Conservation (phyloP, 37 sponge, comb jelly and placozoan genomes). For the Ephydatia muelleri region DNA sequence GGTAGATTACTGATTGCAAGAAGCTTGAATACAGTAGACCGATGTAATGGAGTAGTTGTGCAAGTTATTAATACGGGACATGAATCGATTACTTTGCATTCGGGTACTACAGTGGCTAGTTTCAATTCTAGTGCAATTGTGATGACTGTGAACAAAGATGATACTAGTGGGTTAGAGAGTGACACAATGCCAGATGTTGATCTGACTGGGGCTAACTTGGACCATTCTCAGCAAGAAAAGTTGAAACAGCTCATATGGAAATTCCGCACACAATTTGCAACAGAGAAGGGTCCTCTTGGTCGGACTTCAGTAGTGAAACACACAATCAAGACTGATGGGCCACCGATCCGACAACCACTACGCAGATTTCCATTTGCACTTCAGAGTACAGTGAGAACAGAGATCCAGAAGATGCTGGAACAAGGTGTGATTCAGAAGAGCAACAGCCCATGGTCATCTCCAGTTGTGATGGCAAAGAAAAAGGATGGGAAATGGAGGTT, state of each 20-base stretch:
- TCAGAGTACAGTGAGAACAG: not conserved
- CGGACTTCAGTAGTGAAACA: slow-evolving; percentile 12
- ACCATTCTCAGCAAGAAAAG: not conserved
- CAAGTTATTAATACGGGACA: slow-evolving; percentile 5
- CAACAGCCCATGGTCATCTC: slow-evolving; percentile 14
- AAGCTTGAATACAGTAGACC: not conserved
- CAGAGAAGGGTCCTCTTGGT: slow-evolving; percentile 13
- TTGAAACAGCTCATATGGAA: not conserved
- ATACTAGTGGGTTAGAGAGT: not conserved
- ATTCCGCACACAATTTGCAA: not conserved
- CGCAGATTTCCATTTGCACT: slow-evolving; percentile 7
- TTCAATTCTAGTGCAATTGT: not conserved
- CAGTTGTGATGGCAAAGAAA: slow-evolving; percentile 21
- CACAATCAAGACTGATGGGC: not conserved
- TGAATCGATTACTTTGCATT: not conserved
- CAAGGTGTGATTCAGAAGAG: not conserved
- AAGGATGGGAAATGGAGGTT: slow-evolving; percentile 27
- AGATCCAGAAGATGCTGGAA: slow-evolving; percentile 11
- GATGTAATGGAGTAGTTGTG: not conserved
- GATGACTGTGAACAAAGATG: not conserved
- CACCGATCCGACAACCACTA: slow-evolving; percentile 27
- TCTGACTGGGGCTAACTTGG: slow-evolving; percentile 7
- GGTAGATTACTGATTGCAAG: slow-evolving; percentile 7
- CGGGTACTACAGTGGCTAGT: not conserved
- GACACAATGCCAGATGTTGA: not conserved